Conservation (phyloP, 2,113 vertebrate species). For the Indicator maculatus region DNA sequence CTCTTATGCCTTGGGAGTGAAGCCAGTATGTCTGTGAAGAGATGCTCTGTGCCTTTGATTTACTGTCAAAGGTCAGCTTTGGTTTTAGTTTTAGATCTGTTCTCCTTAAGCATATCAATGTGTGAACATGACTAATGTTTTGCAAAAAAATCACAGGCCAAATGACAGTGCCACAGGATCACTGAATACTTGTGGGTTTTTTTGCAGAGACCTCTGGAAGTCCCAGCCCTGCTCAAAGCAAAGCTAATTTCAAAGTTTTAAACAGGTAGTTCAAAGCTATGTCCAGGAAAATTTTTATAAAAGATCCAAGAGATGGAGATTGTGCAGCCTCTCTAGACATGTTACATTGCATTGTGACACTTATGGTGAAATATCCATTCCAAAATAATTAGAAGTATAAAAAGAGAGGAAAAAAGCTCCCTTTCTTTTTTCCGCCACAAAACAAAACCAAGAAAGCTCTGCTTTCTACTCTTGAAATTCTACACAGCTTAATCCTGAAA, state of each 20-base stretch:
- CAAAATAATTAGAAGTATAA: background rate
- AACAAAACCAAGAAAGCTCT: background rate
- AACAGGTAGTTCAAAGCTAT: background rate
- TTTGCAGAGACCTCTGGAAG: background rate
- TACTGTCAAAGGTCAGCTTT: background rate
- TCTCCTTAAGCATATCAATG: background rate
- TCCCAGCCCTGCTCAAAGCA: background rate
- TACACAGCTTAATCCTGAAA: background rate
- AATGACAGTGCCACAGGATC: background rate
- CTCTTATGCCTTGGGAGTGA: background rate
- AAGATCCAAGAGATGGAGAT: background rate
- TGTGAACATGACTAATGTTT: background rate
- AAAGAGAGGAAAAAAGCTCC: background rate
- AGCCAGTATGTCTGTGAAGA: background rate
- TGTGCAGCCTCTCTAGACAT: background rate
- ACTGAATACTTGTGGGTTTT: background rate
- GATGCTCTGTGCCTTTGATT: background rate
- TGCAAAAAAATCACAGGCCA: background rate
- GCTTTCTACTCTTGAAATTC: background rate
- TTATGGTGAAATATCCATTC: background rate
- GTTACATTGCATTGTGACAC: background rate
- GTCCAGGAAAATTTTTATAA: background rate
- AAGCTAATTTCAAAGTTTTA: background rate
- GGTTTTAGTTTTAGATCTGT: background rate
- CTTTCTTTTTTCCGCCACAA: background rate